Evolutionary conservation across 2,113 vertebrate species (phyloP), one percentile per base, ranked within the genome.

Genomic region (Hippocampus barbouri): DNA sequence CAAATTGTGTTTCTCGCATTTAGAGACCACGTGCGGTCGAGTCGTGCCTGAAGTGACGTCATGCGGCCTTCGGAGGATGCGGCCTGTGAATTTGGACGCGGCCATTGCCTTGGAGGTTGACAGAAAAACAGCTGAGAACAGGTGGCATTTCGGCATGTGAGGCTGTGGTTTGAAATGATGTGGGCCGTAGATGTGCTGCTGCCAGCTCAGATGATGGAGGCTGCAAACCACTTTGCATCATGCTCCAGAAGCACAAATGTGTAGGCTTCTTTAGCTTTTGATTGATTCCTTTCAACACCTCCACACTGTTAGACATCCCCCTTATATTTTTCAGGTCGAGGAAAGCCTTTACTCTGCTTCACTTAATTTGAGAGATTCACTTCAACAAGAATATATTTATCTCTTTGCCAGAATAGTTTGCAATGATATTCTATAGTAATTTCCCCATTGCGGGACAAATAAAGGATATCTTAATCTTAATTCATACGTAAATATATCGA

Each of bases 231-330:
- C 27, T 76, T 69, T 74, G 69, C 68, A 79, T 78, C 66, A 78
- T 79, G 72, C 74, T 81, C 67, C 71, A 56, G 56, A 18, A 68
- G 72, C 60, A 59, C 21, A 40, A 73, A 63, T 49, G 71, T 65
- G 83, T 81, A 30, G 83, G 78, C 68, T 60, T 41, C 10, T 41
- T 66, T 40, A 59, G 77, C 69, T 74, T 59, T 76, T n/a, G 20
- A 61, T 76, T 70, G 30, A 63, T 73, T 70, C 66, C 76, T 72
- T 59, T 8, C 25, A 69, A 68, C 79, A 57, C 83, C 86, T 74
- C 82, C 81, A 71, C 79, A 45, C 12, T 34, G 11, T 69, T 9
- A 69, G 21, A 59, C 59, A 45, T 54, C 74, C 66, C 74, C 8
- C 72, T 74, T 25, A 47, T 63, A 23, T 61, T 49, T 62, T 47